Evolutionary conservation across 2,888 invertebrate genomes (phyloP), one percentile per base, ranked within the genome.

Genomic region (Ophion obscuratus): DNA sequence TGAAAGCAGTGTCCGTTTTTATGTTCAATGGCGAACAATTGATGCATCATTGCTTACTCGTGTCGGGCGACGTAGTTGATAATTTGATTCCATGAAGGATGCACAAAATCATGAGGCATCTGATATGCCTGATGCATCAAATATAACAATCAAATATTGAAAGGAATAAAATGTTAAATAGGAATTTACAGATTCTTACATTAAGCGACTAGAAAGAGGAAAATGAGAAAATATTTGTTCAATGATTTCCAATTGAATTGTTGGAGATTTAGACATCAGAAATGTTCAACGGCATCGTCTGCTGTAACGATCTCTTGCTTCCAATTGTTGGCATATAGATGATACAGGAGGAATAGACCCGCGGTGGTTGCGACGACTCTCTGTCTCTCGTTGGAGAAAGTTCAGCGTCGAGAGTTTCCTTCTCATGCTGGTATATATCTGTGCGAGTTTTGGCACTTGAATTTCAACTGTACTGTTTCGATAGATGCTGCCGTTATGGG

Each of bases 371-470:
- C 64, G 82, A 70, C 70, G 71, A 81, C 73, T 79, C 70, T 31
- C 76, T 76, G 17, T 81, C 68, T 53, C 59, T 75, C 73, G 64
- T 57, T 61, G 85, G 88, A 87, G 88, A 88, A 88, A 88, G 88
- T 87, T 67, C 61, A 82, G 70, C 67, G 76, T 79, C 74, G 68
- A 74, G 64, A 73, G 78, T 81, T 75, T 67, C 61, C 81, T 76
- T 86, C 86, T 83, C 81, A 81, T 81, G 83, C 77, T 67, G 61
- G 6, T 61, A 40, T 27, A 59, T 20, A 61, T 20, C 11, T 70
- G 70, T 61, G 64, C 66, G 79, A 71, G 61, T 75, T 79, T 79
- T 53, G 81, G 81, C 74, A 76, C 73, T 83, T 14, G 36, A 85
- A 66, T 68, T 75, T 78, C 66, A 64, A 78, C 80, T 47, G 27